A percentile compares a stretch with the other conserved stretches of the same genome.
Evolutionary conservation across 1,140 invertebrate species (phyloP).

Genomic region (Augochlora pura): DNA sequence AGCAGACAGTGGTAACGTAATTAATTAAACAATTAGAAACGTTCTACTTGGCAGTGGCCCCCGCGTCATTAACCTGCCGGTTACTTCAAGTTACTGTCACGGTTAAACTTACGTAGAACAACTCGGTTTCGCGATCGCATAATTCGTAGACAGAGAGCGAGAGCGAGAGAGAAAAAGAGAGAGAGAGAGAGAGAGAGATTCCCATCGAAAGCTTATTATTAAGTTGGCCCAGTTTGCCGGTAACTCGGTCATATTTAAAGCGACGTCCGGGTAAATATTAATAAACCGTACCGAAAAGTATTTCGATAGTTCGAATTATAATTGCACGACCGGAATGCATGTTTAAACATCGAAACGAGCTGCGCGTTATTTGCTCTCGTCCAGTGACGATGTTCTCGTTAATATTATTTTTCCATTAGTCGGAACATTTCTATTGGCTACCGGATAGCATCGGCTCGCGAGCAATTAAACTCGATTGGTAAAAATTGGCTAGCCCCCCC

Average conservation of each 20-base stretch:
- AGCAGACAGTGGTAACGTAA: neutral
- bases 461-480: neutral
- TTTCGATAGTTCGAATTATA: neutral
- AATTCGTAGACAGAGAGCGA: neutral
- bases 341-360: neutral
- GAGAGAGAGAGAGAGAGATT: too few relatives aligned
- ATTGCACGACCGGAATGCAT: too few relatives aligned
- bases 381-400: neutral
- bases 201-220: conserved; percentile 27
- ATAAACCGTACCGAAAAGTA: neutral
- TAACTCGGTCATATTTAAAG: neutral
- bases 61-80: neutral
- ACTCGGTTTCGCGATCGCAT: conserved; percentile 2
- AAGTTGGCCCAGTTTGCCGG: neutral
- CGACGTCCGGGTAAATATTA: neutral
- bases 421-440: neutral
- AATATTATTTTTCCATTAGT: neutral
- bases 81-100: conserved; percentile 14
- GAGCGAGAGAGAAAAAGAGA: neutral
- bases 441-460: neutral
- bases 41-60: neutral
- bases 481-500: neutral
- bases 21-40: conserved; percentile 26
- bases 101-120: conserved; percentile 5
- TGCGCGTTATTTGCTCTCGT: neutral